These are phyloP conservation scores for Prolemur simus DNA, from an alignment of 2,113 vertebrate genomes.

Conservation along the genomic window DNA sequence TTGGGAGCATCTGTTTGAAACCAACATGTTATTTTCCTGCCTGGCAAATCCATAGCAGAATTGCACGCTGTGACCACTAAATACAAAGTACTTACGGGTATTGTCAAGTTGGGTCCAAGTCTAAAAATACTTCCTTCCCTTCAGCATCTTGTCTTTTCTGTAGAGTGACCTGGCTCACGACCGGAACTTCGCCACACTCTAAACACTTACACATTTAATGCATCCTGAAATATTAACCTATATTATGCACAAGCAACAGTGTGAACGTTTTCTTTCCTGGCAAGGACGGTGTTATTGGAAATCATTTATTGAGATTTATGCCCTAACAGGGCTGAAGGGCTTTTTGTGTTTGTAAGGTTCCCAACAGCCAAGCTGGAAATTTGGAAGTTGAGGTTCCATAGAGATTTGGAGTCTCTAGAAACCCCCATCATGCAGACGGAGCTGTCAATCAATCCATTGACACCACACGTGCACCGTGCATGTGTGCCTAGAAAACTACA, in stretches of 20 bases:
- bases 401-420: background rate
- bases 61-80: background rate
- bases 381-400: background rate
- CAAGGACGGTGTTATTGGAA: conserved; percentile 65
- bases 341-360: conserved; percentile 43
- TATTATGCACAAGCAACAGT: conserved; percentile 7
- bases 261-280: conserved; percentile 68
- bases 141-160: conserved; percentile 11
- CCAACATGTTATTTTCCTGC: conserved; percentile 45
- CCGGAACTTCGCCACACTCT: background rate
- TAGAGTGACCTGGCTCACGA: background rate
- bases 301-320: conserved; percentile 71
- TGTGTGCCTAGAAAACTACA: background rate
- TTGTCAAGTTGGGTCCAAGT: conserved; percentile 43
- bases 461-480: background rate
- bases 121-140: conserved; percentile 63
- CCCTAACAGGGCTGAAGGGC: conserved; percentile 4
- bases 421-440: background rate
- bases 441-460: background rate
- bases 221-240: conserved; percentile 66
- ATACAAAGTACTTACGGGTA: conserved; percentile 53
- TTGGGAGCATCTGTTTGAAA: conserved; percentile 21
- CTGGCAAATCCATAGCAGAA: conserved; percentile 39
- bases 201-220: conserved; percentile 52
- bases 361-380: conserved; percentile 22